Conservation (phyloP, 2,888 invertebrate species). For the Luperina testacea region DNA sequence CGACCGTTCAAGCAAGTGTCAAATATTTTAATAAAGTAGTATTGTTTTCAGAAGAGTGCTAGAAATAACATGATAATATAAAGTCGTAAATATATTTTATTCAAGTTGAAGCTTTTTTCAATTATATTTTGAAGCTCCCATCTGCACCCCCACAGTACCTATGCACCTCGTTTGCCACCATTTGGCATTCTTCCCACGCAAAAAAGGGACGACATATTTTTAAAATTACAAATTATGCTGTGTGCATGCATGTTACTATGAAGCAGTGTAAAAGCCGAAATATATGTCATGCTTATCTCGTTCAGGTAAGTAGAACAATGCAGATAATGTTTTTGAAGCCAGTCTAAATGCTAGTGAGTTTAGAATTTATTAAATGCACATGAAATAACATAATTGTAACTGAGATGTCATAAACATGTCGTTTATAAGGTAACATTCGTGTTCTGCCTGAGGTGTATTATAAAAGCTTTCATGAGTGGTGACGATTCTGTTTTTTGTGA, state of each 20-base stretch:
- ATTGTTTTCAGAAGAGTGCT: no score
- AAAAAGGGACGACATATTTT: constrained; percentile 45
- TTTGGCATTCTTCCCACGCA: constrained; percentile 58
- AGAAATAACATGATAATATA: no score
- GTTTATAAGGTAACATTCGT: neutral
- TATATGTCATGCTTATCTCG: constrained; percentile 27
- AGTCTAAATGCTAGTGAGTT: neutral
- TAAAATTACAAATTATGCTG: constrained; percentile 48
- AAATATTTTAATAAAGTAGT: no score
- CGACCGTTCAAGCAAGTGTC: no score
- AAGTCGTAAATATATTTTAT: no score
- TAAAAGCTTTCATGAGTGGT: neutral
- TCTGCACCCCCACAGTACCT: constrained; percentile 5
- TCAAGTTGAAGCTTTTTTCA: no score
- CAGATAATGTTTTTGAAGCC: constrained; percentile 2
- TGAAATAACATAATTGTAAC: neutral
- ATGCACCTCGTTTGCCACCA: constrained; percentile 53
- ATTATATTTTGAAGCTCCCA: no score
- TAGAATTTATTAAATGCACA: neutral
- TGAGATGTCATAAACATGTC: neutral
- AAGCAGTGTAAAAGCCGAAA: constrained; percentile 30
- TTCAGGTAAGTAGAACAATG: constrained; percentile 15
- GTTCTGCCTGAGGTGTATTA: neutral
- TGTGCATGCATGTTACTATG: constrained; percentile 27
- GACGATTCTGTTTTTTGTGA: neutral